Conservation (phyloP, 1,140 invertebrate genomes). For the Penaeus chinensis region DNA sequence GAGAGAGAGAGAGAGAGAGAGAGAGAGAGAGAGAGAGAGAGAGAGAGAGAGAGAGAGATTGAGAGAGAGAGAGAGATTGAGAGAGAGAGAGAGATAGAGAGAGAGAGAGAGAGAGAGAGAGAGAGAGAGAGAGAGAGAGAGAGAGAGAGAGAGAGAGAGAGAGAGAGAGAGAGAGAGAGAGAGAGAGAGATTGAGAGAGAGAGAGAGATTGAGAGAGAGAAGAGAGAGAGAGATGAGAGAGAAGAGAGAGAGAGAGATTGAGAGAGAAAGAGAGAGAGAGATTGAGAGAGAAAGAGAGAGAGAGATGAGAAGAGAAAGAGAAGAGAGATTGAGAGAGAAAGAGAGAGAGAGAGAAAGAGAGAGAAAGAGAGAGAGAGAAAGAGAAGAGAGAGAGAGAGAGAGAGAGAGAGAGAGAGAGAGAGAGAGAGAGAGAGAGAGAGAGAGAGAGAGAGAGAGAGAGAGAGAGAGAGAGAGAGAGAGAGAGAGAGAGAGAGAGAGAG, state of each 20-base stretch:
- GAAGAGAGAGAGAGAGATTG: constrained; percentile 21
- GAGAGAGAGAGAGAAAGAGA: not conserved
- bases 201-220: not conserved
- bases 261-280: not conserved
- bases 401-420: not conserved
- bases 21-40: not conserved
- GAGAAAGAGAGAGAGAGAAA: not conserved
- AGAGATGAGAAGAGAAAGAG: too few relatives aligned
- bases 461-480: not conserved
- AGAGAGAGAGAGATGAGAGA: constrained; percentile 22
- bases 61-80: constrained; percentile 15
- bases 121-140: not conserved
- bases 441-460: not conserved
- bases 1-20: not conserved
- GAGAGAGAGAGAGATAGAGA: constrained; percentile 5
- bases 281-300: too few relatives aligned
- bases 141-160: not conserved
- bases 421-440: not conserved
- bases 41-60: not conserved
- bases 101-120: constrained; percentile 11
- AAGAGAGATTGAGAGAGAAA: too few relatives aligned
- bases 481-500: not conserved
- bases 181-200: constrained; percentile 21
- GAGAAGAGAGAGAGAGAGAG: not conserved
- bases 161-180: constrained; percentile 15